Evolutionary conservation across 2,113 vertebrate genomes (phyloP), one percentile per base, ranked within the genome.

Genomic region (Limnothrissa miodon): DNA sequence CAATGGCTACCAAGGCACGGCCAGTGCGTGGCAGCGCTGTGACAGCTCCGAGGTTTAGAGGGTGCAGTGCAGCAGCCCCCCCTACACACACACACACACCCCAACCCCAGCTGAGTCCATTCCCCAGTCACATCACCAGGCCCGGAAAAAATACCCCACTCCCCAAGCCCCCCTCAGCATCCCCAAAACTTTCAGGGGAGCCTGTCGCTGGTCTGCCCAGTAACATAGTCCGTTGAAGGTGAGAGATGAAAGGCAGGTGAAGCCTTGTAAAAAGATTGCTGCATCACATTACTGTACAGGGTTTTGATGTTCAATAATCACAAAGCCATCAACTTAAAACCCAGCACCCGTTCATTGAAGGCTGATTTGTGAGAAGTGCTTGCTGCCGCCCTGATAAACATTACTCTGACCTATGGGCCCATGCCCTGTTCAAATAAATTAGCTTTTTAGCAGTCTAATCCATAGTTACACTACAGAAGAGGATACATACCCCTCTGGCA

Each of bases 31-130:
- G 42, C 87, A 89, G 83, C 87, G 83, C 42, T 80, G 87, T 19
- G 93, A 94, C 90, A 95, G 92, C 87, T 95, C 94, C 0, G 93
- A 96, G 87, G 94, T 94, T 83, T 94, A 93, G 1, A 1, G 44
- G 39, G 39, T 33, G 8, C 48, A 42, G 42, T 2, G 42, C 80
- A 0, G 0, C 29, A 29, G 33, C 81, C 74, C 11, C 13, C 15
- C 25, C 39, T 19, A 82, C 81, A 13, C 59, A 0, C 42, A 29
- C n/a, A 29, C 42, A 4, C 42, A 42, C 42, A 42, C 42, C 42
- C 78, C n/a, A n/a, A 21, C 51, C 29, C 39, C 78, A 15, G 29
- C 29, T 48, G 83, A 48, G 45, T 62, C 79, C 39, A 62, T 83
- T 80, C 59, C 29, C 59, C 21, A 39, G 23, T 33, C 19, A 79